Evolutionary conservation across 2,113 vertebrate genomes (phyloP).

Genomic region (Vicugna pacos): DNA sequence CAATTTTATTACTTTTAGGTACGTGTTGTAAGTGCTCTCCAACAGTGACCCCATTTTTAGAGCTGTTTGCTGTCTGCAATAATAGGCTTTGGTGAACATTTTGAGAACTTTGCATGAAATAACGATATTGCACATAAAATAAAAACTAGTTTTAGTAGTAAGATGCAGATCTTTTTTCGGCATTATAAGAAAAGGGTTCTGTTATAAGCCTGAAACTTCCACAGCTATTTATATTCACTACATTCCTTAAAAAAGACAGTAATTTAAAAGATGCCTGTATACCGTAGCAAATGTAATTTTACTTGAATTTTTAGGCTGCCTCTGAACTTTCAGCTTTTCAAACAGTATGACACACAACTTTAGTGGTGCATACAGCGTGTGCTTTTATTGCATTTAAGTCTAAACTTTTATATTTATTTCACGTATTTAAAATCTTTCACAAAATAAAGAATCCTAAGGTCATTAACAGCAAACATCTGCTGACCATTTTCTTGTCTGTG

Average conservation of each 20-base stretch:
- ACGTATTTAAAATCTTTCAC: constrained; percentile 19
- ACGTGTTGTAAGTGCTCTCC: background rate
- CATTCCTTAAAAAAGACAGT: background rate
- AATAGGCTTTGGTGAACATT: constrained; percentile 6
- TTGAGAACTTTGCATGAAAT: constrained; percentile 24
- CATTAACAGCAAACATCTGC: constrained; percentile 46
- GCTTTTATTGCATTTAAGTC: constrained; percentile 14
- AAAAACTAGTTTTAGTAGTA: constrained; percentile 7
- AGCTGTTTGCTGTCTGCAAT: background rate
- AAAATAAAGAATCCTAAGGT: constrained; percentile 22
- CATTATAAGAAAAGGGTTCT: background rate
- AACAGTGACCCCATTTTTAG: background rate
- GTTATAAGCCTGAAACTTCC: background rate
- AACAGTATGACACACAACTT: background rate
- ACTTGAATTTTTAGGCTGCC: background rate
- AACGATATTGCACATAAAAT: constrained; percentile 16
- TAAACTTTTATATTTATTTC: background rate
- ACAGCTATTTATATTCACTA: background rate
- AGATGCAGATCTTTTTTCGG: background rate
- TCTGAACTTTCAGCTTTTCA: constrained; percentile 37
- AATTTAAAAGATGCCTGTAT: constrained; percentile 45
- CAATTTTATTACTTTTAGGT: background rate
- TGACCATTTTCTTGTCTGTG: constrained; percentile 35
- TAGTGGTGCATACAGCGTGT: background rate
- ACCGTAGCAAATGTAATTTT: constrained; percentile 30